Evolutionary conservation across 2,113 vertebrate species (phyloP).

Genomic region (Varanus salvator): DNA sequence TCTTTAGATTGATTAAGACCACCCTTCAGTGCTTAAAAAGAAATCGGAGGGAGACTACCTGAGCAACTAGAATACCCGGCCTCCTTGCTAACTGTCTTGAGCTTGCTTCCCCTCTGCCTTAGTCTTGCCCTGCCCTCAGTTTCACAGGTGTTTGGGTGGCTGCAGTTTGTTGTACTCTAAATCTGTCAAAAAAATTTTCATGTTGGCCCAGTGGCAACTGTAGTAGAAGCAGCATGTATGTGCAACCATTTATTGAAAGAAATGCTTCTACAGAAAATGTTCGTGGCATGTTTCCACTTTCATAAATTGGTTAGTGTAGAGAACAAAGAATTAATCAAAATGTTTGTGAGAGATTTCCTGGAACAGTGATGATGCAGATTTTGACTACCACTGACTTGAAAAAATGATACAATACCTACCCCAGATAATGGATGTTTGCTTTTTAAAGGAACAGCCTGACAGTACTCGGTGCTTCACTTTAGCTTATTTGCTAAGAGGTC

Average conservation of each 20-base stretch:
- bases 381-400: conserved; percentile 53
- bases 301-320: conserved; percentile 2
- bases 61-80: not conserved
- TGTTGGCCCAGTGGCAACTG: conserved; percentile 24
- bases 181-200: conserved; percentile 14
- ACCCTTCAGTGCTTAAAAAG: too few relatives aligned
- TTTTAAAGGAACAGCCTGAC: conserved; percentile 62
- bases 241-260: not conserved
- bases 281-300: conserved; percentile 50
- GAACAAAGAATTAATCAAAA: conserved; percentile 26
- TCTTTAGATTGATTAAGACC: not conserved
- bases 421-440: conserved; percentile 50
- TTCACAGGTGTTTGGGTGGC: not conserved
- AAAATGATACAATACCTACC: conserved; percentile 60
- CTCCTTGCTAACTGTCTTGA: not conserved
- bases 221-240: not conserved
- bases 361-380: conserved; percentile 39
- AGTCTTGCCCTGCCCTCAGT: not conserved
- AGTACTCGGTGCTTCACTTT: conserved; percentile 47
- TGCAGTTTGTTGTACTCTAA: not conserved
- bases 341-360: conserved; percentile 48
- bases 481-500: conserved; percentile 64
- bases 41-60: not conserved
- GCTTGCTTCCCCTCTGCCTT: not conserved
- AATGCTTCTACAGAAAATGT: conserved; percentile 17